Base-by-base conservation (phyloP, 2,888 invertebrate genomes). In the Campopleginae sp. region DNA sequence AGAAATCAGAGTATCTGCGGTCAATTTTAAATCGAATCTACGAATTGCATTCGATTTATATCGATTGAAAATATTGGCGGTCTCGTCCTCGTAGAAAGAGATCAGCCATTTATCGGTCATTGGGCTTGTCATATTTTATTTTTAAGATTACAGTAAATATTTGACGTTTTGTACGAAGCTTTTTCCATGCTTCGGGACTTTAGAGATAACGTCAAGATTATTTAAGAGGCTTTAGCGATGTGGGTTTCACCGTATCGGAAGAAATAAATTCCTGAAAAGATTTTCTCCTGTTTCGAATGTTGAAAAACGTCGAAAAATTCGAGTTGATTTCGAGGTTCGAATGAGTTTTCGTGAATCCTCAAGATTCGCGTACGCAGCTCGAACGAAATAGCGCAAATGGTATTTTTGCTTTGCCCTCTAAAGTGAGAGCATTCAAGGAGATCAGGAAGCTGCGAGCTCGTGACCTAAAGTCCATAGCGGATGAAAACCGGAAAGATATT, bases 341-440 rank as follows among this genome's bases (percentile, higher is more conserved):
- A 68, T 46, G 48, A 33, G 65, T 46, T 44, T 61, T 71, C 33
- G 38, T 42, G 44, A 27, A 61, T 44, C 42, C 66, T 70, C 70
- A 17, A 14, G 63, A 65, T 80, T 38, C 66, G 65, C 19, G 23
- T 10, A 1, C 14, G 27, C 19, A 38, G 1, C 19, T 12, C 84
- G 74, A 86, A 86, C 78, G 66, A 75, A 78, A 84, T 66, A 87
- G 79, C 81, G 80, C 82, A 88, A 88, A 88, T 87, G 89, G 83
- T 82, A 84, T 85, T 84, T 61, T 86, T 74, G 77, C 74, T 86
- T 42, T 75, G 83, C 80, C 79, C 77, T 85, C 86, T 85, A 87
- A 85, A 88, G 86, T 82, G 80, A 78, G 84, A 72, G 87, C 74
- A 51, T 86, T 90, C 91, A 92, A 91, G 91, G 91, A 88, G 88